phyloP scores from a whole-genome alignment of 2,797 vertebrate genomes.

The Enteromius paludinosus region DNA sequence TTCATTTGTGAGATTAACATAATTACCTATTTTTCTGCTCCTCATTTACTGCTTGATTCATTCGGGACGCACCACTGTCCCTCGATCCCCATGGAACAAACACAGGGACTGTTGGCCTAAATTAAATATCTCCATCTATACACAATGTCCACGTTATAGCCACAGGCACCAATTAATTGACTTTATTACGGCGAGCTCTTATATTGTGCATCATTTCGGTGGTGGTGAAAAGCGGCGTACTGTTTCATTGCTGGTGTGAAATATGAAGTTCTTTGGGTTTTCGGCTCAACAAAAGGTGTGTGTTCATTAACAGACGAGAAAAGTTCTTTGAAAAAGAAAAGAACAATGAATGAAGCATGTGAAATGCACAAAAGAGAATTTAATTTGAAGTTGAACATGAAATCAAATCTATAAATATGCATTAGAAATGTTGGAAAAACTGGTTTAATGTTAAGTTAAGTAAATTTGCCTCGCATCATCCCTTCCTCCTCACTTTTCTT shows the following conservation, averaged over 20 bases:
- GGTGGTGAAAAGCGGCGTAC: background rate
- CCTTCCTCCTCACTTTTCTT: background rate
- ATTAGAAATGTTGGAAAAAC: background rate
- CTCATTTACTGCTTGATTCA: slow-evolving; percentile 82
- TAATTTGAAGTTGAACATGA: background rate
- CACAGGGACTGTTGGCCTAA: slow-evolving; percentile 75
- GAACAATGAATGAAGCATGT: slow-evolving; percentile 7
- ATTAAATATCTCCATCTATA: slow-evolving; percentile 77
- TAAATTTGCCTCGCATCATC: background rate
- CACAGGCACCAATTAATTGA: slow-evolving; percentile 56
- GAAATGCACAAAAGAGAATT: background rate
- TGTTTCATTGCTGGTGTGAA: slow-evolving; percentile 22
- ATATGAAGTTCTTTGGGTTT: slow-evolving; percentile 11
- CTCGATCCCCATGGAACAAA: slow-evolving; percentile 73
- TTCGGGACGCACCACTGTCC: slow-evolving; percentile 74
- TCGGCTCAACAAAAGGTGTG: slow-evolving; percentile 9
- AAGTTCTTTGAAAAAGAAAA: slow-evolving; percentile 2
- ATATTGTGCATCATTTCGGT: slow-evolving; percentile 39
- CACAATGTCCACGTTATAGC: slow-evolving; percentile 61
- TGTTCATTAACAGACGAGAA: slow-evolving; percentile 9
- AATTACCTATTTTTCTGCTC: slow-evolving; percentile 83
- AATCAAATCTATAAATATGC: background rate
- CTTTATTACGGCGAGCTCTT: slow-evolving; percentile 40
- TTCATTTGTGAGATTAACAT: slow-evolving; percentile 80
- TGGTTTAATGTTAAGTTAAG: background rate